Evolutionary conservation across 2,888 invertebrate genomes (phyloP).

Genomic region (Callinectes sapidus): DNA sequence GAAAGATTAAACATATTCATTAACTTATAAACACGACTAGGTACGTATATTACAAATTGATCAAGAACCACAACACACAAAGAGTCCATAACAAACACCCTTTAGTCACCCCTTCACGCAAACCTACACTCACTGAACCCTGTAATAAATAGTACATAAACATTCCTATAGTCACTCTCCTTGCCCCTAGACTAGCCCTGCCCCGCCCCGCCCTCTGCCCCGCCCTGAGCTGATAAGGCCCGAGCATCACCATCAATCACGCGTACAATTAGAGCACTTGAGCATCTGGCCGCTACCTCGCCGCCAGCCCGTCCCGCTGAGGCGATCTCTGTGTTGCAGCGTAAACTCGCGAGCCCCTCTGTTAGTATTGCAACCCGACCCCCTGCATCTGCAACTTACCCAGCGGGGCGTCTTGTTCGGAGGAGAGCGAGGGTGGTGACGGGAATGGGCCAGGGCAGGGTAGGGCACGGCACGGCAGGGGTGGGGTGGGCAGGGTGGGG

Average conservation of each 20-base stretch:
- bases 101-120: background rate
- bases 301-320: slow-evolving; percentile 45
- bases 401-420: slow-evolving; percentile 49
- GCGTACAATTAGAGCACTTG: slow-evolving; percentile 47
- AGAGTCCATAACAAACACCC: background rate
- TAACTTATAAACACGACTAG: too few species aligned
- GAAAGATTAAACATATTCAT: too few species aligned
- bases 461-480: background rate
- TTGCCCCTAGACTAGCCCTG: background rate
- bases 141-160: background rate
- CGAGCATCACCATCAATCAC: slow-evolving; percentile 44
- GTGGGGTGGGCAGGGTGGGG: background rate
- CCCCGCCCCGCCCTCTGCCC: slow-evolving; percentile 22
- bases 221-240: slow-evolving; percentile 9
- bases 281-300: slow-evolving; percentile 42
- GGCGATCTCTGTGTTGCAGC: slow-evolving; percentile 48
- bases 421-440: background rate
- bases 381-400: slow-evolving; percentile 49
- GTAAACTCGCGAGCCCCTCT: slow-evolving; percentile 57
- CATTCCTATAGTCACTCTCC: background rate
- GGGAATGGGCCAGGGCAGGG: slow-evolving; percentile 13
- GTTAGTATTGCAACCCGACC: slow-evolving; percentile 56
- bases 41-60: too few species aligned
- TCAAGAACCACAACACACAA: too few species aligned
- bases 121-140: background rate